Base-by-base conservation (phyloP, 2,888 invertebrate genomes). In the Erannis defoliaria region DNA sequence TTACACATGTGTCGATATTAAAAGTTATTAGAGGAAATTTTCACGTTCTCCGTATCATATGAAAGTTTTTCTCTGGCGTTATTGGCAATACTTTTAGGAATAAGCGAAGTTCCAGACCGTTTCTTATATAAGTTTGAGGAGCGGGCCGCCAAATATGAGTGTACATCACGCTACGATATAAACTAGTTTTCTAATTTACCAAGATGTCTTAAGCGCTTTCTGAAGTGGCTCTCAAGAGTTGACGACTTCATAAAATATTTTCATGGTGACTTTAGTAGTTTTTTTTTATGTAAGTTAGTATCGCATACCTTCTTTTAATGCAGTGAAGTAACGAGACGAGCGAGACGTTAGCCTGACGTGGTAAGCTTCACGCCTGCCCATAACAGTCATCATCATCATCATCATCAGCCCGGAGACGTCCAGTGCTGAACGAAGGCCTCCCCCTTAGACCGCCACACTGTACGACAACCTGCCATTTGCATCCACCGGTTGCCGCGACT, bases 131-230 rank as follows among this genome's bases (percentile, higher is more conserved):
- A 63, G 45, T 63, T 55, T 59, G 37, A 35, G 45, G 33, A 50
- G 50, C 53, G 19, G 18, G 43, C 16, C 33, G 55, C 50, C 23
- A 38, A 57, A 59, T 55, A 53, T 42, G 31, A 53, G 62, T 46
- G 50, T 54, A 55, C 57, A 54, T 56, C 42, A 38, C 55, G 29
- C 10, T 14, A 38, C 31, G 50, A 42, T 56, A 62, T 63, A 49
- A 51, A 64, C 57, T 68, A 66, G 55, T 66, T 62, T 62, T 61
- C 56, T 64, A 61, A 66, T 64, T 58, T 59, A 64, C 55, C 48
- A 51, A 37, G 37, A 51, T 42, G 16, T 10, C 38, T 23, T 18
- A 18, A 46, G 16, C 5, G 16, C 29, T 45, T 43, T 55, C 54
- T 9, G 16, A 37, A 40, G 43, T 10, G 35, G 37, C 5, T 18